Base-by-base conservation (phyloP, 2,113 vertebrate genomes). In the Glaucomys volans region DNA sequence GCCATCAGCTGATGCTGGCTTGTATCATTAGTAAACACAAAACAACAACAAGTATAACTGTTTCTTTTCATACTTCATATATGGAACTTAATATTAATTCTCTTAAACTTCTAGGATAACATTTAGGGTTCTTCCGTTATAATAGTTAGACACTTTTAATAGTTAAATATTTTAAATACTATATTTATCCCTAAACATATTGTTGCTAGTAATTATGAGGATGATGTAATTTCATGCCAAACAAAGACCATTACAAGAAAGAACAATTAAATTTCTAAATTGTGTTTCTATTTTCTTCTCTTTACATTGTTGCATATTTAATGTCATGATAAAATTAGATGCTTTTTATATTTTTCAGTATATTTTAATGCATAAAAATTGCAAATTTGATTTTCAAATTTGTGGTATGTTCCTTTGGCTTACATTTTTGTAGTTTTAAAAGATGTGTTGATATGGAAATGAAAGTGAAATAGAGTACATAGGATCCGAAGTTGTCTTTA, bases 111-210 rank as follows among this genome's bases (percentile, higher is more conserved):
- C 57, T 90, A 20, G 8, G 32, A 90, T 87, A 80, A 62, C 0
- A 59, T 71, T 79, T 81, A 92, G n/a, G 72, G 16, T 75, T 96
- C 26, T 89, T 28, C 32, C 84, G 16, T 85, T 87, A 24, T 7
- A 96, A 47, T 50, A 90, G 6, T 64, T 95, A 75, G 67, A 54
- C 59, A 90, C 22, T 24, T 95, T n/a, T 57, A 95, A 66, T 14
- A 87, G 47, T 54, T 79, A 89, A 93, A 2, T n/a, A 17, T 95
- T 35, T 94, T 71, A n/a, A 44, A 74, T 67, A 83, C n/a, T 90
- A 11, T 54, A 77, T 82, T 85, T 32, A 77, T 90, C 40, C 2
- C 26, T 91, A 92, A 90, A 75, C 75, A 75, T 74, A 71, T 92
- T 92, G 13, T 22, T 90, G 50, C 40, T 72, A 79, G 35, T 57